Evolutionary conservation across 2,888 invertebrate genomes (phyloP), one percentile per base, ranked within the genome.

Genomic region (Vesta saturnalis): DNA sequence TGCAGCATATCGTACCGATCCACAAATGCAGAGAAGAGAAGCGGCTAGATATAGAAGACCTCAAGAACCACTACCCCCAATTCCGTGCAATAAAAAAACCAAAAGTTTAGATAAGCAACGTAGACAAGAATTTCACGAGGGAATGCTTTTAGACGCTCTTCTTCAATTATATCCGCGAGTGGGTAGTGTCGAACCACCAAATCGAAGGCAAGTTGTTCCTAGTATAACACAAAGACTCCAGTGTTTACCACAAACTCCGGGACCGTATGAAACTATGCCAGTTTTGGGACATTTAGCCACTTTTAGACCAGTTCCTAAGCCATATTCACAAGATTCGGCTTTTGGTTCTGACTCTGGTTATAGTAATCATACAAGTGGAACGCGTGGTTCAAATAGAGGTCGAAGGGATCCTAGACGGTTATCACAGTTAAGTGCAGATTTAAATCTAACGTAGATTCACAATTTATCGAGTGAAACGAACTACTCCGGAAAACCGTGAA

Each of bases 321-420:
- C 89, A 46, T 90, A 90, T 61, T 89, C 90, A 71, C 89, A 90
- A 73, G 92, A 92, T 78, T 93, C 92, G 3, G 93, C 93, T 2
- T 91, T 94, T 74, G 94, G 94, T 23, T 94, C 94, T 6, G 94
- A 94, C 83, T 94, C 94, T 54, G 94, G 94, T 8, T 94, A 94
- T 83, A 94, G 94, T 82, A 93, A 94, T 83, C 91, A 92, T 78
- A 92, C 92, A 2, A 90, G 90, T 71, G 91, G 91, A 0, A 84
- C 84, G n/a, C 75, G 83, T 46, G 81, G 81, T 12, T 83, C 84
- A 22, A 82, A 80, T 70, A 72, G 83, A 46, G 83, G 83, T 0
- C 73, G 84, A 19, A 71, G 83, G 19, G 82, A 83, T 69, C 81
- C 80, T n/a, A 77, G 84, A 56, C 76, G 84, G 66, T 76, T 84